A percentile compares a stretch with the other conserved stretches of the same genome.
These are phyloP conservation scores for Tolmerus cingulatus DNA, from an alignment of 2,888 invertebrate genomes.

Conservation along the genomic window DNA sequence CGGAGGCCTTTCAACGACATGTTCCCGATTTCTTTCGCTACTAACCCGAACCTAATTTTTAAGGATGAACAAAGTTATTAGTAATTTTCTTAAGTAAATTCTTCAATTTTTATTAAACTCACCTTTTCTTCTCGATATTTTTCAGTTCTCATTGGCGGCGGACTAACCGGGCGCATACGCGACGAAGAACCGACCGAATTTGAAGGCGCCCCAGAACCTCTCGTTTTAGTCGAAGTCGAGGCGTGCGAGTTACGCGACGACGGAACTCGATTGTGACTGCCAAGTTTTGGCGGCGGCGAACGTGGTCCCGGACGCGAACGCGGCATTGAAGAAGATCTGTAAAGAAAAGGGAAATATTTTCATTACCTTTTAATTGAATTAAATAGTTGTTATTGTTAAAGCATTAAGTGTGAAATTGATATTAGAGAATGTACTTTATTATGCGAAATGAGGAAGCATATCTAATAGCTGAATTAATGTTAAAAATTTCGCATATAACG, in stretches of 20 bases:
- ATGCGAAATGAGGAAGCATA: neutral
- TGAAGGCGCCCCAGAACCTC: conserved; percentile 49
- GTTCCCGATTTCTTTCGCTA: conserved; percentile 52
- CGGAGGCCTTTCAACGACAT: conserved; percentile 22
- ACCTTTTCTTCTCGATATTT: conserved; percentile 61
- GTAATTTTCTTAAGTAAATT: neutral
- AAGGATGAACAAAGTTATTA: neutral
- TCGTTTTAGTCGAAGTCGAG: conserved; percentile 33
- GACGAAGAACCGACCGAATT: conserved; percentile 54
- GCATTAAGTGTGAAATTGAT: neutral
- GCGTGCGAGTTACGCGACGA: neutral
- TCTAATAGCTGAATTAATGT: neutral
- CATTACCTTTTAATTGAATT: neutral
- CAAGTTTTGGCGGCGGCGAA: conserved; percentile 59
- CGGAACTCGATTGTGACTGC: conserved; percentile 44
- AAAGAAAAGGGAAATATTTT: conserved; percentile 54
- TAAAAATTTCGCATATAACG: neutral
- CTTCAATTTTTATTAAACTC: neutral
- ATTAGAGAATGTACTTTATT: too few relatives aligned
- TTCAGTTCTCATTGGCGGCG: conserved; percentile 55
- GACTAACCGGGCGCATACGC: conserved; percentile 59
- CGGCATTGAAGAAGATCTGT: conserved; percentile 69
- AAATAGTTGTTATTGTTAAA: neutral
- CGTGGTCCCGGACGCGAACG: conserved; percentile 62
- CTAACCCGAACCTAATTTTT: conserved; percentile 44